These are phyloP conservation scores for Antennarius striatus DNA, from an alignment of 2,113 vertebrate species.

Conservation along the genomic window DNA sequence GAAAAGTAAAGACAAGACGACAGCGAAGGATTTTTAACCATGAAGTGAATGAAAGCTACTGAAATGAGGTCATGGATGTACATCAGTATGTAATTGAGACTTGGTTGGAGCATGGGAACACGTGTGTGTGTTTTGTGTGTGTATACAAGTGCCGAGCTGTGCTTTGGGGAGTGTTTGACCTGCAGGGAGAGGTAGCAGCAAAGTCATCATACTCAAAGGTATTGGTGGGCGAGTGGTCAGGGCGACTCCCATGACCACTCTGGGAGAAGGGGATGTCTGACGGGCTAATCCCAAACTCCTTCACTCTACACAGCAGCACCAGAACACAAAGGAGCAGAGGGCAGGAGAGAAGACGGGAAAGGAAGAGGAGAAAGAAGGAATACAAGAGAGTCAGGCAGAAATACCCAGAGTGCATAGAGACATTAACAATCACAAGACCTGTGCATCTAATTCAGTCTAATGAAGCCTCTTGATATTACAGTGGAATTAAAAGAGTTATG, in stretches of 20 bases:
- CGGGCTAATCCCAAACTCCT: conserved; percentile 99
- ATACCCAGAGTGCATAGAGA: conserved; percentile 45
- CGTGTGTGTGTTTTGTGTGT: conserved; percentile 23
- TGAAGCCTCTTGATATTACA: not conserved
- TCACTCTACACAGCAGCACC: conserved; percentile 90
- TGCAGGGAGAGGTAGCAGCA: conserved; percentile 90
- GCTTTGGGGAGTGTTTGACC: conserved; percentile 80
- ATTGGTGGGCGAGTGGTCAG: conserved; percentile 96
- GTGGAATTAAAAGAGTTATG: conserved; percentile 4
- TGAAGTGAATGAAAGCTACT: conserved; percentile 12
- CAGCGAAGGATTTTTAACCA: conserved; percentile 3
- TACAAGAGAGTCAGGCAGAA: conserved; percentile 60
- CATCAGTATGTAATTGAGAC: not conserved
- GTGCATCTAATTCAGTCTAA: conserved; percentile 6
- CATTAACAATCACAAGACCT: not conserved
- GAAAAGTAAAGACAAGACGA: conserved; percentile 13
- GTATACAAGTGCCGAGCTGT: conserved; percentile 20
- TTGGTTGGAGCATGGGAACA: conserved; percentile 8
- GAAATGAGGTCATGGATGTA: conserved; percentile 12
- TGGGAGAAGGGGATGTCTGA: conserved; percentile 99
- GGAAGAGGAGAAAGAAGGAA: conserved; percentile 56
- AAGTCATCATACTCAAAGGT: conserved; percentile 94
- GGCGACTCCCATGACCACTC: conserved; percentile 90
- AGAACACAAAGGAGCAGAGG: conserved; percentile 63
- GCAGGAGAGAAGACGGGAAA: conserved; percentile 37